phyloP scores from a whole-genome alignment of 2,888 invertebrate species.

The Xanthia icteritia region DNA sequence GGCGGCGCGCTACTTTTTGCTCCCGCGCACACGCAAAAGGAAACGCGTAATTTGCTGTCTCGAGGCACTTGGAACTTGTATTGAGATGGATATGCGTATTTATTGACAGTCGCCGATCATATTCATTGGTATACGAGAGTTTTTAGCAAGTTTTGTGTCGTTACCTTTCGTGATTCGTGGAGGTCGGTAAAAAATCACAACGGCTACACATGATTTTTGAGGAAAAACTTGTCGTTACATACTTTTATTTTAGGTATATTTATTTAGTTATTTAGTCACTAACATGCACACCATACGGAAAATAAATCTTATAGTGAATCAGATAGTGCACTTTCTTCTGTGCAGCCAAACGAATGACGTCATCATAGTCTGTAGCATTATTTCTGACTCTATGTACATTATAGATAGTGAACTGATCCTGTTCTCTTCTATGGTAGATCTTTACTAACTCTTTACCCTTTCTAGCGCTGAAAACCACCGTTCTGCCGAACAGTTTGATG shows the following conservation, averaged over 20 bases:
- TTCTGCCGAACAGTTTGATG: too few species aligned
- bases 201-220: conserved; percentile 7
- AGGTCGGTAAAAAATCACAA: conserved; percentile 15
- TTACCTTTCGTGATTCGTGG: conserved; percentile 1
- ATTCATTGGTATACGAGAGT: conserved; percentile 25
- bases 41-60: conserved; percentile 56
- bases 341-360: too few species aligned
- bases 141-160: conserved; percentile 6
- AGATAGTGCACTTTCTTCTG: too few species aligned
- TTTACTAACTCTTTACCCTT: too few species aligned
- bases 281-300: not conserved
- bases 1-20: conserved; percentile 45
- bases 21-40: conserved; percentile 50
- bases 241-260: not conserved
- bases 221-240: conserved; percentile 8
- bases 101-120: conserved; percentile 19
- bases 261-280: not conserved
- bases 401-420: too few species aligned
- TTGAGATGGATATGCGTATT: conserved; percentile 43
- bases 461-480: too few species aligned
- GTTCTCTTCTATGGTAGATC: too few species aligned
- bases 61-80: conserved; percentile 37
- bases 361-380: too few species aligned
- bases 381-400: too few species aligned
- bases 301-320: too few species aligned